Percentiles rank a stretch among this genome's conserved stretches.
These are phyloP conservation scores for Gobionotothen gibberifrons DNA, from an alignment of 2,797 vertebrate genomes.

Conservation along the genomic window DNA sequence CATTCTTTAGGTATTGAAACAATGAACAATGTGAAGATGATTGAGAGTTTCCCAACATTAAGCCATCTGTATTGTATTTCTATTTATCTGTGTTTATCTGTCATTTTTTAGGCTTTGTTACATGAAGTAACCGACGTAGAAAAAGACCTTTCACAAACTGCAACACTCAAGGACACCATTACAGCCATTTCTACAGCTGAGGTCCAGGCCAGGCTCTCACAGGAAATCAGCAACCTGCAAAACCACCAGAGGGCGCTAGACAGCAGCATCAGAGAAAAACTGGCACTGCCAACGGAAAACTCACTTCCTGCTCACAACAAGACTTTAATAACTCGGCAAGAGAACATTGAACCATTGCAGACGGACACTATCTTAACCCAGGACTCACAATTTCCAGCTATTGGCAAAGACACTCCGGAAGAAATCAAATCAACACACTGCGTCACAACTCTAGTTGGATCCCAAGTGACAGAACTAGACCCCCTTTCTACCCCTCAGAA, in stretches of 20 bases:
- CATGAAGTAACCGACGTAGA: constrained; percentile 38
- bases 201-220: constrained; percentile 29
- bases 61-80: not conserved
- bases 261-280: constrained; percentile 27
- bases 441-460: constrained; percentile 5
- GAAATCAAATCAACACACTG: not conserved
- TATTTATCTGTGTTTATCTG: not conserved
- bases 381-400: not conserved
- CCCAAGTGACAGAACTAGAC: not conserved
- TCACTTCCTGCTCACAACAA: not conserved
- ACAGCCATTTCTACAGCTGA: constrained; percentile 29
- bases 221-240: constrained; percentile 38
- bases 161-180: constrained; percentile 41
- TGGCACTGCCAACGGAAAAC: constrained; percentile 3
- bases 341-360: constrained; percentile 3
- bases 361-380: not conserved
- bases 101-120: constrained; percentile 44
- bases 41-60: not conserved
- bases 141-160: constrained; percentile 48
- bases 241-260: constrained; percentile 65
- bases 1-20: not conserved
- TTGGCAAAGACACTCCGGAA: not conserved
- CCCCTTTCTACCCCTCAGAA: not conserved
- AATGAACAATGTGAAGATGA: not conserved
- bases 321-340: constrained; percentile 4